A percentile compares a stretch with the other conserved stretches of the same genome.
Evolutionary conservation across 2,113 vertebrate species (phyloP).

Genomic region (Gambusia affinis): DNA sequence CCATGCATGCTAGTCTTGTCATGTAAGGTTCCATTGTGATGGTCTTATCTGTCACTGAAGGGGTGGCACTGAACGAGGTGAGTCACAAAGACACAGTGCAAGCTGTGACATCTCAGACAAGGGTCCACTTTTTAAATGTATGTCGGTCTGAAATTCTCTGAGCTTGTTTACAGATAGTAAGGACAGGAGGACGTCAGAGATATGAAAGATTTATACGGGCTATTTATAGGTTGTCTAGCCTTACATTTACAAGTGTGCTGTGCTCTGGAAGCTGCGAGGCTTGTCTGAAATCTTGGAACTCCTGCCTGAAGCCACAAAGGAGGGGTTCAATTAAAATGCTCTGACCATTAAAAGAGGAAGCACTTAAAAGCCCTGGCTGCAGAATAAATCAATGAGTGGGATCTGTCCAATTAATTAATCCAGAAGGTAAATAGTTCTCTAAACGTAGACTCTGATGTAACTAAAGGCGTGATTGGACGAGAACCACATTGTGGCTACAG

Average conservation of each 20-base stretch:
- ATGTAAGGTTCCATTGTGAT: constrained; percentile 23
- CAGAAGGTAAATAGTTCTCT: constrained; percentile 29
- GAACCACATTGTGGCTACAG: neutral
- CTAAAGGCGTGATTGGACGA: neutral
- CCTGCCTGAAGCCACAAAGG: constrained; percentile 21
- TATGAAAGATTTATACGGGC: constrained; percentile 48
- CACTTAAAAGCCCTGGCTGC: constrained; percentile 35
- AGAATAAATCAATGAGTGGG: constrained; percentile 19
- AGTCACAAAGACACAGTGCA: constrained; percentile 16
- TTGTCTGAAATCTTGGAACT: constrained; percentile 18
- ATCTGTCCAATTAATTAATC: constrained; percentile 34
- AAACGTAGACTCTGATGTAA: constrained; percentile 23
- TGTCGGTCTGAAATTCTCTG: constrained; percentile 11
- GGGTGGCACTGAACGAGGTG: constrained; percentile 34
- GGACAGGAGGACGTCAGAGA: constrained; percentile 30
- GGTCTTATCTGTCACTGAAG: constrained; percentile 30
- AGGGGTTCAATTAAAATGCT: constrained; percentile 54
- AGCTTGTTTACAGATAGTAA: constrained; percentile 46
- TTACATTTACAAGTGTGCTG: constrained; percentile 32
- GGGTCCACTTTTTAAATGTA: constrained; percentile 16
- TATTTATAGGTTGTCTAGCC: constrained; percentile 58
- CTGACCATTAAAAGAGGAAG: constrained; percentile 18
- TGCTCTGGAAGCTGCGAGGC: constrained; percentile 12
- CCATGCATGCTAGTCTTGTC: constrained; percentile 25
- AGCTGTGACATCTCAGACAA: constrained; percentile 14